Evolutionary conservation across 2,113 vertebrate species (phyloP).

Genomic region (Thalassoma bifasciatum): DNA sequence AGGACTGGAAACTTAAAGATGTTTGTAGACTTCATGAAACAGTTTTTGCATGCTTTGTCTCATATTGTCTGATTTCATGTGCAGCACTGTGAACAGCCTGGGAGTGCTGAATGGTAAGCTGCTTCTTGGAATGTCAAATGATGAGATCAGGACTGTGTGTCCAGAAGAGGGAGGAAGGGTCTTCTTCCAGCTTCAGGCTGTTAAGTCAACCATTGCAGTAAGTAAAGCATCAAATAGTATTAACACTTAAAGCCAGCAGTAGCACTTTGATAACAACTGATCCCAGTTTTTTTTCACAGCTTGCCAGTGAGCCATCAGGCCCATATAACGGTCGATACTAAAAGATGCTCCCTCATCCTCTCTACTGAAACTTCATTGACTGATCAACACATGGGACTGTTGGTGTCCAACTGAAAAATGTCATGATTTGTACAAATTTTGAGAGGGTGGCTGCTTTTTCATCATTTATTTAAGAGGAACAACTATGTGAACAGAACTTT

Average conservation of each 20-base stretch:
- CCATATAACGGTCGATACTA: conserved; percentile 68
- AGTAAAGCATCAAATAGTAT: conserved; percentile 38
- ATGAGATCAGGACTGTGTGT: conserved; percentile 84
- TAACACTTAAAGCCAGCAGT: no score
- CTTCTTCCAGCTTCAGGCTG: conserved; percentile 85
- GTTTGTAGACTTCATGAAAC: background rate
- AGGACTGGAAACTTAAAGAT: background rate
- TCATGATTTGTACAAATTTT: background rate
- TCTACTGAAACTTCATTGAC: background rate
- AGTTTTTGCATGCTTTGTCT: background rate
- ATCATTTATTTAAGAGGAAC: conserved; percentile 2
- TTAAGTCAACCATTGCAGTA: conserved; percentile 83
- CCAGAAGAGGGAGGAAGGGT: conserved; percentile 87
- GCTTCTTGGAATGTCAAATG: conserved; percentile 84
- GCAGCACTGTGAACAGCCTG: conserved; percentile 86
- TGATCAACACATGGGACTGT: conserved; percentile 3
- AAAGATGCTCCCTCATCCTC: background rate
- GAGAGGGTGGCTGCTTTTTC: background rate
- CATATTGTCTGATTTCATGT: conserved; percentile 1
- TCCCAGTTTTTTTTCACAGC: conserved; percentile 70
- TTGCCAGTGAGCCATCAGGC: conserved; percentile 74
- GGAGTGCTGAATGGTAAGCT: conserved; percentile 85
- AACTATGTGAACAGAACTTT: background rate
- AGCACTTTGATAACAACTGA: background rate
- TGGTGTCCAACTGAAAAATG: background rate